Evolutionary conservation across 2,888 invertebrate genomes (phyloP), one percentile per base, ranked within the genome.

Genomic region (Scotopteryx bipunctaria): DNA sequence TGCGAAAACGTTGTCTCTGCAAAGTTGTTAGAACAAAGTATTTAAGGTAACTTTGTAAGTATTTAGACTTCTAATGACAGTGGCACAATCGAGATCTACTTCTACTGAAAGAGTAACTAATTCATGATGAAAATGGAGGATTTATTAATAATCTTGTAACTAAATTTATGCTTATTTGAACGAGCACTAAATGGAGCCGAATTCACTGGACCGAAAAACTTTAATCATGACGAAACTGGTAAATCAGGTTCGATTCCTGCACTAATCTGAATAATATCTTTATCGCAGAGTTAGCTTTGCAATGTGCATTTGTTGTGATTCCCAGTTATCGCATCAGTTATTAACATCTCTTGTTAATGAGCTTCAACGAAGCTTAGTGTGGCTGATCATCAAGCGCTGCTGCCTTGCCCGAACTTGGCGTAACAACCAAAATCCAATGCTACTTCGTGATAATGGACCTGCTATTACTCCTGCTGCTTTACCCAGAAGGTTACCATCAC

Each of bases 401-500:
- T 44, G 43, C 51, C 23, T 33, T 16, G 27, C 9, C 35, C 17
- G 36, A 40, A 31, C 38, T 37, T 35, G 5, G 15, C 27, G 43
- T 43, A 19, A 2, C 8, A 8, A 19, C n/a, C n/a, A n/a, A n/a
- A n/a, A n/a, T n/a, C n/a, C n/a, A n/a, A n/a, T n/a, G n/a, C n/a
- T n/a, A n/a, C n/a, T n/a, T n/a, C n/a, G n/a, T n/a, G 3, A 0
- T 2, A 11, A 11, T 1, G 9, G 27, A 27, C 17, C 43, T 13
- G 31, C 16, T n/a, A 17, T 23, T 11, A 21, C 14, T 16, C 11
- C 16, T 25, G 37, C 9, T 23, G 27, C 41, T 5, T 25, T n/a
- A n/a, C n/a, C n/a, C n/a, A n/a, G n/a, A n/a, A n/a, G n/a, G n/a
- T n/a, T n/a, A n/a, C n/a, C n/a, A n/a, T n/a, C n/a, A n/a, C n/a